phyloP scores from a whole-genome alignment of 2,888 invertebrate genomes.

The Microplitis deprimator region DNA sequence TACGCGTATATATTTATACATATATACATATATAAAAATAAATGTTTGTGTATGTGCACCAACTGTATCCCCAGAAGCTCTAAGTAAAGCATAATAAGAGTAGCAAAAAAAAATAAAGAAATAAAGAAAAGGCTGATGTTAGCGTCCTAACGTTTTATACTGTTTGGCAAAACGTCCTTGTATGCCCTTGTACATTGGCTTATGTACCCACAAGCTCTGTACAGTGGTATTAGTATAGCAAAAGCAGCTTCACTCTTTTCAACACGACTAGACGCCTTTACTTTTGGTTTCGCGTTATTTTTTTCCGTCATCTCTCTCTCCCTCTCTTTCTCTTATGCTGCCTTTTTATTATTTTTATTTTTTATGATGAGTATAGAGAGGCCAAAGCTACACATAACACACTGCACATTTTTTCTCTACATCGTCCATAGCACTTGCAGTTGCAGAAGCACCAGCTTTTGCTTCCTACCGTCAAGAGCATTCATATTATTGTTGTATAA shows the following conservation, averaged over 20 bases:
- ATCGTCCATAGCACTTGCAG: neutral
- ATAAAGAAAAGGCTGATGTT: slow-evolving; percentile 18
- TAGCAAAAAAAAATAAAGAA: neutral
- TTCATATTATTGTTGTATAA: slow-evolving; percentile 45
- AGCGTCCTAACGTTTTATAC: slow-evolving; percentile 22
- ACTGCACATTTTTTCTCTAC: neutral
- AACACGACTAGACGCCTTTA: neutral
- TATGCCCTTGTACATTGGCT: slow-evolving; percentile 17
- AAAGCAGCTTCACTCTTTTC: neutral
- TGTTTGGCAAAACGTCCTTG: slow-evolving; percentile 18
- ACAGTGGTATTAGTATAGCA: neutral
- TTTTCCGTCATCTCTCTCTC: neutral
- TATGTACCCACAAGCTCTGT: neutral
- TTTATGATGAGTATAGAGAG: slow-evolving; percentile 16
- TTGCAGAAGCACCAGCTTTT: slow-evolving; percentile 1
- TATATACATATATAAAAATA: slow-evolving; percentile 8
- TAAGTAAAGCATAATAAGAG: slow-evolving; percentile 11
- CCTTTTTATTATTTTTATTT: neutral
- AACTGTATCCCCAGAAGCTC: slow-evolving; percentile 16
- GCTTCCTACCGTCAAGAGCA: slow-evolving; percentile 1
- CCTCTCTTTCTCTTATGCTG: neutral
- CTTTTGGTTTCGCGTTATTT: slow-evolving; percentile 4
- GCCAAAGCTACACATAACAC: neutral
- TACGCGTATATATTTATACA: slow-evolving; percentile 1
- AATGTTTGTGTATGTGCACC: slow-evolving; percentile 9